These are phyloP conservation scores for Brenthis daphne DNA, from an alignment of 2,888 invertebrate genomes.

Conservation along the genomic window DNA sequence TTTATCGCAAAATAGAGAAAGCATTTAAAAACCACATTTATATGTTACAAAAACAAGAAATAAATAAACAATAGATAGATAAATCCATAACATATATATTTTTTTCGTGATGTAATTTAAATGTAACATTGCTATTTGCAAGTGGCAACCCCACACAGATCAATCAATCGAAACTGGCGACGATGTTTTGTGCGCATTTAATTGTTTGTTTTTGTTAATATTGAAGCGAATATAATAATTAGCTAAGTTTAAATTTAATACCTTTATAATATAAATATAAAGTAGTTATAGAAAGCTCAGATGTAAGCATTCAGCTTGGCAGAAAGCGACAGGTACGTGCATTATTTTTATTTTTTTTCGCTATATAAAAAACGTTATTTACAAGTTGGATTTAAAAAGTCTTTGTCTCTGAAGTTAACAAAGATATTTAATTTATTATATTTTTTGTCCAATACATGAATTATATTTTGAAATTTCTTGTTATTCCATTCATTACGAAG, in stretches of 20 bases:
- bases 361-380: conserved; percentile 22
- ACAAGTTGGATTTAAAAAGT: conserved; percentile 18
- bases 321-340: conserved; percentile 33
- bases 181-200: conserved; percentile 32
- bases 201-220: conserved; percentile 38
- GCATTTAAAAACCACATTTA: too few species aligned
- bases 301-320: conserved; percentile 14
- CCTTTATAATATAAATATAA: neutral
- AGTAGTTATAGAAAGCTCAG: conserved; percentile 6
- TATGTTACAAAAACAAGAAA: too few species aligned
- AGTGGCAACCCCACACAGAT: conserved; percentile 24
- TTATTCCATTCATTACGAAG: too few species aligned
- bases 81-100: neutral
- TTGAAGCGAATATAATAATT: conserved; percentile 15
- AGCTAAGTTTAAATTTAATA: conserved; percentile 16
- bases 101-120: neutral
- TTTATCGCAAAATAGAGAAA: too few species aligned
- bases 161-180: conserved; percentile 34
- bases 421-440: neutral
- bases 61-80: too few species aligned
- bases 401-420: conserved; percentile 21
- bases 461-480: neutral
- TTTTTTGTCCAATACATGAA: neutral
- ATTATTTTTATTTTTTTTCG: conserved; percentile 32
- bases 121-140: neutral